Percentiles rank a stretch among this genome's conserved stretches.
phyloP scores from a whole-genome alignment of 2,888 invertebrate species.

The Oscheius sp. region DNA sequence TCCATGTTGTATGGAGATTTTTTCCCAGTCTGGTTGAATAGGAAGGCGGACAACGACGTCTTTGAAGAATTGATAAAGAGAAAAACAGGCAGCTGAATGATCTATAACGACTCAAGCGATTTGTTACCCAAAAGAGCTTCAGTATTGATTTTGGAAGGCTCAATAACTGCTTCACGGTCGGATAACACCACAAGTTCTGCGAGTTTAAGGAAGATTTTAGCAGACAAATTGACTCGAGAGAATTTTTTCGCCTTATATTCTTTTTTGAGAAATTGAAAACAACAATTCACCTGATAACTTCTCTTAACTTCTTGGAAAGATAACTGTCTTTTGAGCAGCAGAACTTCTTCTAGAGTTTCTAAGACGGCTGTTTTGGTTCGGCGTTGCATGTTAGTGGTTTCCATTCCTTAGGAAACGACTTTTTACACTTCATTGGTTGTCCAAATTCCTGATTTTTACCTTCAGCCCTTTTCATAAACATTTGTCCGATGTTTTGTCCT shows the following conservation, averaged over 20 bases:
- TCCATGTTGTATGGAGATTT: background rate
- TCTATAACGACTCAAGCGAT: background rate
- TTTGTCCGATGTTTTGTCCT: too few species aligned
- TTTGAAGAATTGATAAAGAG: slow-evolving; percentile 1
- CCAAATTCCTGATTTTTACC: too few species aligned
- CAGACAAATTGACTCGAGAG: background rate
- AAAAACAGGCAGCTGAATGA: background rate
- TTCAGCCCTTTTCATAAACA: too few species aligned
- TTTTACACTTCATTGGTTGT: background rate
- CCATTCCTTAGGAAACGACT: background rate
- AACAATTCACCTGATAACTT: background rate
- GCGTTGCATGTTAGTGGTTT: slow-evolving; percentile 8
- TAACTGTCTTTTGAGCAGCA: background rate
- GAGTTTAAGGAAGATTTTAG: background rate
- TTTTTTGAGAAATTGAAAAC: too few species aligned
- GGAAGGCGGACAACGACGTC: background rate
- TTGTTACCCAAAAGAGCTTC: slow-evolving; percentile 5
- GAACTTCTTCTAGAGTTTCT: background rate
- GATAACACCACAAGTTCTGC: background rate
- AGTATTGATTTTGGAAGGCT: slow-evolving; percentile 6
- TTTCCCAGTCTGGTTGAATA: slow-evolving; percentile 8
- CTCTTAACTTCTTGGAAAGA: background rate
- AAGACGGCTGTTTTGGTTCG: slow-evolving; percentile 5
- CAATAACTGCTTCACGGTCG: slow-evolving; percentile 7
- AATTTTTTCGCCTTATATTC: background rate